Conservation (phyloP, 2,888 invertebrate genomes). For the Apoda limacodes region DNA sequence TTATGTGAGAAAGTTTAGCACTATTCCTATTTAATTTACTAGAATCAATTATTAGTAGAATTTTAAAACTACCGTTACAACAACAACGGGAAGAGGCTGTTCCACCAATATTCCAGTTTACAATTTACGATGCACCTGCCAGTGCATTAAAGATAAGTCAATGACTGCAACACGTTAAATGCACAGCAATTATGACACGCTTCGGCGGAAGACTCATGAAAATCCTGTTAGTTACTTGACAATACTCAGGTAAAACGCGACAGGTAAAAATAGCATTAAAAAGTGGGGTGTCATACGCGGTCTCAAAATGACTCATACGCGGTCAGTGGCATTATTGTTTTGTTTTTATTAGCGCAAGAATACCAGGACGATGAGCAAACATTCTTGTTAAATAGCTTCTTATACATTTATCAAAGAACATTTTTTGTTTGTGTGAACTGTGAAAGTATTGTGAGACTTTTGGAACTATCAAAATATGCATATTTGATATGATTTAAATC, state of each 20-base stretch:
- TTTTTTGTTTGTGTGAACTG: too few relatives aligned
- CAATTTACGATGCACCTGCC: constrained; percentile 66
- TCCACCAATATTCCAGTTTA: too few relatives aligned
- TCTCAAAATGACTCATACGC: constrained; percentile 60
- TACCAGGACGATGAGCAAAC: constrained; percentile 51
- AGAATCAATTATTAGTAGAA: too few relatives aligned
- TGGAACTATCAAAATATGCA: too few relatives aligned
- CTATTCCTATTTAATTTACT: too few relatives aligned
- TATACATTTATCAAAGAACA: too few relatives aligned
- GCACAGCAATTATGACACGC: constrained; percentile 36
- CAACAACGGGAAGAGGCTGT: constrained; percentile 37
- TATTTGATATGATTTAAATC: too few relatives aligned
- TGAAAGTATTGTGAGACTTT: too few relatives aligned
- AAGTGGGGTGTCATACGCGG: too few relatives aligned
- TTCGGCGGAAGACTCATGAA: constrained; percentile 31
- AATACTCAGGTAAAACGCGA: too few relatives aligned
- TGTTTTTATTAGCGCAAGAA: constrained; percentile 55
- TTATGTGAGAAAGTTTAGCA: constrained; percentile 57
- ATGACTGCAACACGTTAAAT: constrained; percentile 29
- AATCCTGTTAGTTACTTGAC: constrained; percentile 43
- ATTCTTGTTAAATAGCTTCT: too few relatives aligned
- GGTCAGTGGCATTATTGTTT: constrained; percentile 53
- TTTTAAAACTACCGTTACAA: too few relatives aligned
- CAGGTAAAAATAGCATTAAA: constrained; percentile 39
- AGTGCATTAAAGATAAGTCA: constrained; percentile 23